Evolutionary conservation across 1,140 invertebrate species (phyloP).

Genomic region (Myzus persicae): DNA sequence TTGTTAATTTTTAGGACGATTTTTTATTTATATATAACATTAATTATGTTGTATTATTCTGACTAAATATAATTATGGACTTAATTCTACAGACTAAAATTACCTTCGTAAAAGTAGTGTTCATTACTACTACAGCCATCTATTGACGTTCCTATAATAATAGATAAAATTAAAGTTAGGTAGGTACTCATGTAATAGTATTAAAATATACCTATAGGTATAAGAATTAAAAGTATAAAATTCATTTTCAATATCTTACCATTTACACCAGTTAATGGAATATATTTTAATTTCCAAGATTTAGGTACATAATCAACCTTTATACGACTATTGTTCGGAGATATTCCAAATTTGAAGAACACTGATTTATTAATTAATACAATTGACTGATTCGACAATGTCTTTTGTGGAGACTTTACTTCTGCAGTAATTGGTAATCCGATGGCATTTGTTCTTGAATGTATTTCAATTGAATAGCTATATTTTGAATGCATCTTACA

Average conservation of each 20-base stretch:
- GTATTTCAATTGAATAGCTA: neutral
- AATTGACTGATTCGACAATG: neutral
- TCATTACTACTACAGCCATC: no score
- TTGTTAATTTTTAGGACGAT: neutral
- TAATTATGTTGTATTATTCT: neutral
- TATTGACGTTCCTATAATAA: no score
- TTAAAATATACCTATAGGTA: no score
- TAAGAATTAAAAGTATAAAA: neutral
- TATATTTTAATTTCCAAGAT: neutral
- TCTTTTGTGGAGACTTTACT: neutral
- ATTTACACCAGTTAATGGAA: neutral
- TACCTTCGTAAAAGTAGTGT: neutral
- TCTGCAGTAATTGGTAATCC: neutral
- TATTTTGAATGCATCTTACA: neutral
- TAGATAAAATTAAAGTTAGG: neutral
- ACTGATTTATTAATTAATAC: neutral
- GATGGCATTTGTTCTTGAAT: neutral
- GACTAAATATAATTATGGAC: neutral
- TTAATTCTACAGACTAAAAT: neutral
- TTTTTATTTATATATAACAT: neutral
- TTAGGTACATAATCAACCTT: neutral
- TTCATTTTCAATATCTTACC: neutral
- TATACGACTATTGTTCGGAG: neutral
- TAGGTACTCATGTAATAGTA: no score
- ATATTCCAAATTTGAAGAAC: neutral